Evolutionary conservation across 2,797 vertebrate species (phyloP), one percentile per base, ranked within the genome.

Genomic region (Acanthurus leucopareius): DNA sequence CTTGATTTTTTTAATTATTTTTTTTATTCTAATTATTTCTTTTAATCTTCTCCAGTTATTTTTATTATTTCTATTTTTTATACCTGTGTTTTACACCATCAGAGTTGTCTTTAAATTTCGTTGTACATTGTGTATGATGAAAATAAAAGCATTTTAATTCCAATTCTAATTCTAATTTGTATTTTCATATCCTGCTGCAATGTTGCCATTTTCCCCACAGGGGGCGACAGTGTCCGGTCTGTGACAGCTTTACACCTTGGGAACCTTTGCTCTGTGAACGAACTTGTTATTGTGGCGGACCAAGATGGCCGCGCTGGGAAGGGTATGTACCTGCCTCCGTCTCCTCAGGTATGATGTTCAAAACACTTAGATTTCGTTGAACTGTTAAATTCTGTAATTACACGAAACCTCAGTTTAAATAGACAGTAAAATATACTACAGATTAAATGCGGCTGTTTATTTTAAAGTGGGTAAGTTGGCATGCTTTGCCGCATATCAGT

Each of bases 261-360:
- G 90, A 86, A 84, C 59, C 81, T 73, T 74, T 86, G 71, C 61
- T 84, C 3, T 38, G 62, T 42, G 79, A 75, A 59, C 73, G 82
- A 67, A 89, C 84, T 64, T 73, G 84, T 92, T 90, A 78, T 48
- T 64, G 47, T 56, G 83, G 9, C 83, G 83, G 74, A 91, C 90
- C 84, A 93, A 91, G 48, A 96, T 96, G 95, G 93, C 93, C 40
- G 86, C 86, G 19, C 61, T 93, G 7, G 44, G 83, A 8, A 86
- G 82, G 19, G 78, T 82, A 14, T 38, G 63, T 0, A 49, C 19
- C 0, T 92, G 58, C 52, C 49, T 92, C 13, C 74, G 82, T 48
- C 85, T 93, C 2, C 28, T 96, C 60, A 93, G 92, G 95, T 96
- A 86, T 3, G 61, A 4, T 7, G 2, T 60, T 3, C 60, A 40